Evolutionary conservation across 2,113 vertebrate genomes (phyloP).

Genomic region (Panurus biarmicus): DNA sequence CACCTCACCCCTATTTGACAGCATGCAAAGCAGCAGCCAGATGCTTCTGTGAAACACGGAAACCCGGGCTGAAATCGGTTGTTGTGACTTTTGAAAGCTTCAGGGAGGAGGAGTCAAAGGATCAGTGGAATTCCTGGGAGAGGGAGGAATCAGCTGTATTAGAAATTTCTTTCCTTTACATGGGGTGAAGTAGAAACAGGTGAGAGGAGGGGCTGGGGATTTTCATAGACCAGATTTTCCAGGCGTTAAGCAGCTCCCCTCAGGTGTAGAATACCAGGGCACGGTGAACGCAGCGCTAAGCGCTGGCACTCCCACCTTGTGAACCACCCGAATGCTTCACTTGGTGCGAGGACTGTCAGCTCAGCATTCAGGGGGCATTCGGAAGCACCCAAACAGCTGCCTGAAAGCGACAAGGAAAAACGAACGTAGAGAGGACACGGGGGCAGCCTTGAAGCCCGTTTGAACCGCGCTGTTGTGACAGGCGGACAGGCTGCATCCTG

Average conservation of each 20-base stretch:
- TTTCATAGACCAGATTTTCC: neutral
- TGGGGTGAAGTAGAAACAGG: neutral
- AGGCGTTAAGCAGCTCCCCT: neutral
- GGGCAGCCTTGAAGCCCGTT: neutral
- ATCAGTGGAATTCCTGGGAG: neutral
- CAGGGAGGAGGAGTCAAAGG: neutral
- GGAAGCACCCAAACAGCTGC: neutral
- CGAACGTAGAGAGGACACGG: neutral
- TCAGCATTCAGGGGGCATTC: neutral
- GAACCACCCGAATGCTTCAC: neutral
- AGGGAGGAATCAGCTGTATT: neutral
- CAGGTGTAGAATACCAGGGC: neutral
- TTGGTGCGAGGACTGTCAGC: neutral
- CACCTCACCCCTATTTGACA: neutral
- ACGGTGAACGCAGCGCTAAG: neutral
- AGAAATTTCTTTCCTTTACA: neutral
- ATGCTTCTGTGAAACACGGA: neutral
- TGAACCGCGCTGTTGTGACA: neutral
- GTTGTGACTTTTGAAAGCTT: neutral
- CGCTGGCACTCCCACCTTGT: neutral
- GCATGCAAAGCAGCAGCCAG: neutral
- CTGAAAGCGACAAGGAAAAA: neutral
- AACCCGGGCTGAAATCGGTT: neutral
- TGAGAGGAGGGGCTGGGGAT: neutral
- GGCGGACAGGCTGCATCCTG: neutral